Conservation (phyloP, 2,797 vertebrate genomes). For the Pseudochirops cupreus region DNA sequence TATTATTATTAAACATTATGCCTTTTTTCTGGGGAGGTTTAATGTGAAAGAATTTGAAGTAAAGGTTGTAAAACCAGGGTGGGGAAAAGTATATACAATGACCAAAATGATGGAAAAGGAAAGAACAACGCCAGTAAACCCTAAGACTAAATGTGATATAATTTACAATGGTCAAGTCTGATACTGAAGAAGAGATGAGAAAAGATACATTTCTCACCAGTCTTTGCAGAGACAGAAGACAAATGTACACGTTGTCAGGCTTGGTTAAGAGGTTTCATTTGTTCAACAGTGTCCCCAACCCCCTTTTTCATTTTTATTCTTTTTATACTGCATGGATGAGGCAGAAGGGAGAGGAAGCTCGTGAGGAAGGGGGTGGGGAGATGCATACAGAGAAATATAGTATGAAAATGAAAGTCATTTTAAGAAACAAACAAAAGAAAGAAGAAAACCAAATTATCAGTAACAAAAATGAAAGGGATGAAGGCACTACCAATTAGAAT, state of each 20-base stretch:
- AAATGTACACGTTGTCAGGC: not conserved
- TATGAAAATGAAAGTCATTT: not conserved
- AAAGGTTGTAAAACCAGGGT: not conserved
- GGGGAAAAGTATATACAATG: not conserved
- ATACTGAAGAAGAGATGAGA: not conserved
- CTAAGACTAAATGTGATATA: not conserved
- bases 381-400: not conserved
- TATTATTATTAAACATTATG: not conserved
- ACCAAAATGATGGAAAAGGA: not conserved
- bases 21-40: not conserved
- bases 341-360: not conserved
- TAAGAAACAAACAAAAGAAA: not conserved
- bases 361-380: not conserved
- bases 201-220: not conserved
- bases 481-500: not conserved
- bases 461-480: not conserved
- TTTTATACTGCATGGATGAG: not conserved
- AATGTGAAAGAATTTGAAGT: not conserved
- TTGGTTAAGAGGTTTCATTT: not conserved
- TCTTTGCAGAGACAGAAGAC: not conserved
- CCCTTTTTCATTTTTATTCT: not conserved
- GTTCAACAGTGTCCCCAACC: not conserved
- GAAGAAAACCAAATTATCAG: not conserved
- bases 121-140: not conserved
- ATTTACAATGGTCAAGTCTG: not conserved